phyloP scores from a whole-genome alignment of 2,888 invertebrate genomes.

The Bembecia ichneumoniformis region DNA sequence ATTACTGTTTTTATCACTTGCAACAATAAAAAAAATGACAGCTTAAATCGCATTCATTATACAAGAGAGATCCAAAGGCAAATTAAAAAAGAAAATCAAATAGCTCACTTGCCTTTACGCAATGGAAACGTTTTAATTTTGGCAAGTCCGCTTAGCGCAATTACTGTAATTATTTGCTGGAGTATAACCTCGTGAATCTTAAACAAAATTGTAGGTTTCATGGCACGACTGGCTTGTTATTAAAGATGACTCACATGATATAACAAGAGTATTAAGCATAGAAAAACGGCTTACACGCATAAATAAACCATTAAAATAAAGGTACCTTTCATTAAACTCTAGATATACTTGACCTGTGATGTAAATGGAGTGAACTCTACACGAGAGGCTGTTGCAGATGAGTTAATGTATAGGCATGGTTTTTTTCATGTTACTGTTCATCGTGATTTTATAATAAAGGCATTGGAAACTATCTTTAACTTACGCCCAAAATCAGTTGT shows the following conservation, averaged over 20 bases:
- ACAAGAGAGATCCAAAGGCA: background rate
- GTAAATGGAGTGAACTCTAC: background rate
- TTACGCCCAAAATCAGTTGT: too few species aligned
- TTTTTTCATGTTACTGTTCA: too few species aligned
- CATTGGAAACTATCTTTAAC: too few species aligned
- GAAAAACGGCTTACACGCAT: conserved; percentile 3
- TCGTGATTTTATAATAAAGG: too few species aligned
- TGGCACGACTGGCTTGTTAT: conserved; percentile 40
- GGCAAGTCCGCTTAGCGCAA: conserved; percentile 41
- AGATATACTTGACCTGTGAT: background rate
- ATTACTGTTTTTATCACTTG: conserved; percentile 26
- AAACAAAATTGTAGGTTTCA: conserved; percentile 49
- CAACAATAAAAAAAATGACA: background rate
- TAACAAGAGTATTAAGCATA: conserved; percentile 1
- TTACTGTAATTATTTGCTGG: conserved; percentile 54
- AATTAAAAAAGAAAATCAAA: background rate
- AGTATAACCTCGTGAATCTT: conserved; percentile 55
- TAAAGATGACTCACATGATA: conserved; percentile 40
- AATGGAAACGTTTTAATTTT: conserved; percentile 42
- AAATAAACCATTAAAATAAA: background rate
- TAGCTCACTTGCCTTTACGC: background rate
- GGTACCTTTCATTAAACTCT: background rate
- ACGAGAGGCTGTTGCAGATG: background rate
- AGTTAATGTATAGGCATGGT: background rate
- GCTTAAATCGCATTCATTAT: background rate